Conservation (phyloP, 2,797 vertebrate species). For the Scomberomorus guttatus region DNA sequence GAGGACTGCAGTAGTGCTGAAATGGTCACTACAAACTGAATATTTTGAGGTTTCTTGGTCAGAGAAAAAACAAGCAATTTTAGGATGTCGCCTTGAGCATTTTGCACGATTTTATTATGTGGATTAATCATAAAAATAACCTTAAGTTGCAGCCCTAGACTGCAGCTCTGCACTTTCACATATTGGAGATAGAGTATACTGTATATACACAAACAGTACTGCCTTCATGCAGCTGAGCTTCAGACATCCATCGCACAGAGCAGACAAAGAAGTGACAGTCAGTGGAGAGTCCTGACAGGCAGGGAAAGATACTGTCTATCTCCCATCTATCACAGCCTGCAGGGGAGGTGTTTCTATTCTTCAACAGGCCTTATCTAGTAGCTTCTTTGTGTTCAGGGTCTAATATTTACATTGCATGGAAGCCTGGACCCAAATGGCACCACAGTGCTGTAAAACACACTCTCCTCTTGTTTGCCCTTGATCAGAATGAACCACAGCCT, state of each 20-base stretch:
- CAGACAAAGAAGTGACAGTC: conserved; percentile 64
- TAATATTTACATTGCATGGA: conserved; percentile 46
- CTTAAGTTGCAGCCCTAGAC: neutral
- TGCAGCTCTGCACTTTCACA: conserved; percentile 18
- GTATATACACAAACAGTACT: conserved; percentile 32
- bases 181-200: neutral
- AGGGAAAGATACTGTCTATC: conserved; percentile 49
- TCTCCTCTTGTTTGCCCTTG: conserved; percentile 58
- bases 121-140: neutral
- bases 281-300: conserved; percentile 53
- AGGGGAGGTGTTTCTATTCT: conserved; percentile 26
- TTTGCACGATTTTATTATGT: neutral
- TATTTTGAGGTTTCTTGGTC: neutral
- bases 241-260: conserved; percentile 58
- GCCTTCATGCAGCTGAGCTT: conserved; percentile 37
- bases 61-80: neutral
- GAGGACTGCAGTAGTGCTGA: neutral
- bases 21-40: neutral
- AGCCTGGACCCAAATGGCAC: conserved; percentile 34
- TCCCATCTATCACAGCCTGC: conserved; percentile 43
- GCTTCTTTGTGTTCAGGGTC: conserved; percentile 32
- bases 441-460: conserved; percentile 45
- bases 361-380: conserved; percentile 40
- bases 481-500: conserved; percentile 48
- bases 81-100: neutral